Evolutionary conservation across 1,140 invertebrate genomes (phyloP).

Genomic region (Streblospio benedicti): DNA sequence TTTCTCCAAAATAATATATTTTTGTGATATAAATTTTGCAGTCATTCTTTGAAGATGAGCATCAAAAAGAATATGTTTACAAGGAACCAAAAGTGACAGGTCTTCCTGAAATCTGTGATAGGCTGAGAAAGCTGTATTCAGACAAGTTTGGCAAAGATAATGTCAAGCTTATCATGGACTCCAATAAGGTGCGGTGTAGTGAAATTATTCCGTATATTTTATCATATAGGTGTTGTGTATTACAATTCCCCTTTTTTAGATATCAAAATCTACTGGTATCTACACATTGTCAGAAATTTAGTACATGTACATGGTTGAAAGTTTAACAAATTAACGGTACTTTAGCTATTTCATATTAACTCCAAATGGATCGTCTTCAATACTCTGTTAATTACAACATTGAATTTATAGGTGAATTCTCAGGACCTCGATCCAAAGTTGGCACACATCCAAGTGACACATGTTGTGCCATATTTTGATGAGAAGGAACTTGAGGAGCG

Average conservation of each 20-base stretch:
- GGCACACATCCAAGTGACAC: constrained; percentile 86
- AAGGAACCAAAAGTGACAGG: constrained; percentile 92
- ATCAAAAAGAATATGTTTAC: constrained; percentile 84
- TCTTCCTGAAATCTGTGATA: constrained; percentile 83
- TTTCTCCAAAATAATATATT: no score
- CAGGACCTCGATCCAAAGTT: constrained; percentile 69
- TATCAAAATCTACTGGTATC: no score
- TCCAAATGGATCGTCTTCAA: no score
- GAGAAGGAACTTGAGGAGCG: constrained; percentile 54
- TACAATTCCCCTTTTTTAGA: no score
- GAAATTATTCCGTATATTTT: background rate
- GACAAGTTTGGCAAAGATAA: constrained; percentile 76
- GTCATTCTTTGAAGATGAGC: constrained; percentile 72
- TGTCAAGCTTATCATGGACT: constrained; percentile 87
- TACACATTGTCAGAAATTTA: no score
- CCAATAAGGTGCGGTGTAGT: constrained; percentile 60
- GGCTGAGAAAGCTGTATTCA: constrained; percentile 59
- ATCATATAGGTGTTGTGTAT: no score
- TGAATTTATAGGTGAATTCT: constrained; percentile 59
- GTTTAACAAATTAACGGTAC: no score
- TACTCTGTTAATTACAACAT: background rate
- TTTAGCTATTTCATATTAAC: no score
- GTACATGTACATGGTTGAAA: no score
- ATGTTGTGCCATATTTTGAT: constrained; percentile 70
- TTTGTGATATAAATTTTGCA: no score